Conservation (phyloP, 2,113 vertebrate genomes). For the Illadopsis cleaveri region DNA sequence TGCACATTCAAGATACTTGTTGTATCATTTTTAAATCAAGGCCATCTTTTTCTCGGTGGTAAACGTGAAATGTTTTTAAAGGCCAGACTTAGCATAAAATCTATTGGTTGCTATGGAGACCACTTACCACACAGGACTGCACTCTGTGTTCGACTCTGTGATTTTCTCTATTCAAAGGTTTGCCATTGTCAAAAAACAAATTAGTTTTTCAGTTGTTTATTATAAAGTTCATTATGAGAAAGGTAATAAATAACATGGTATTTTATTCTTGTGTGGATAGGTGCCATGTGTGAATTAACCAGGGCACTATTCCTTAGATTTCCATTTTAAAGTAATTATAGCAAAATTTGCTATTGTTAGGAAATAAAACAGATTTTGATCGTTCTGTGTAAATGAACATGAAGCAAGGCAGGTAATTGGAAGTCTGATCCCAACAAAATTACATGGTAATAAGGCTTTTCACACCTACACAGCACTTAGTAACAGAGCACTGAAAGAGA, state of each 20-base stretch:
- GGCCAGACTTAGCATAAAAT: constrained; percentile 88
- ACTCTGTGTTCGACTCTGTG: constrained; percentile 78
- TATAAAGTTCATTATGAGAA: constrained; percentile 76
- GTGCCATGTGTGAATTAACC: constrained; percentile 54
- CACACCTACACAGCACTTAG: constrained; percentile 77
- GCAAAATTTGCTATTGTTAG: constrained; percentile 77
- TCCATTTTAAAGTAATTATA: constrained; percentile 72
- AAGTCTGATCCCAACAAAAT: constrained; percentile 76
- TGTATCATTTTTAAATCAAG: constrained; percentile 87
- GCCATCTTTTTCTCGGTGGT: constrained; percentile 83
- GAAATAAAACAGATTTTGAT: constrained; percentile 78
- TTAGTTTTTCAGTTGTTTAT: constrained; percentile 81
- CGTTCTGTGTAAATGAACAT: constrained; percentile 67
- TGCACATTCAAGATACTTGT: constrained; percentile 74
- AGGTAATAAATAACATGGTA: constrained; percentile 72
- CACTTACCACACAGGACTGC: constrained; percentile 84
- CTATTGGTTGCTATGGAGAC: constrained; percentile 87
- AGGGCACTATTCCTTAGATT: constrained; percentile 48
- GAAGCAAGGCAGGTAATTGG: constrained; percentile 75
- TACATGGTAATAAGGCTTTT: constrained; percentile 76
- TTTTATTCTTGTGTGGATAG: constrained; percentile 37
- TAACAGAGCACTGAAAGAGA: constrained; percentile 59
- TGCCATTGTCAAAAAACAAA: constrained; percentile 81
- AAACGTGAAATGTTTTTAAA: constrained; percentile 90
- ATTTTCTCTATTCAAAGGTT: constrained; percentile 84